Evolutionary conservation across 2,113 vertebrate genomes (phyloP).

Genomic region (Prionailurus bengalensis): DNA sequence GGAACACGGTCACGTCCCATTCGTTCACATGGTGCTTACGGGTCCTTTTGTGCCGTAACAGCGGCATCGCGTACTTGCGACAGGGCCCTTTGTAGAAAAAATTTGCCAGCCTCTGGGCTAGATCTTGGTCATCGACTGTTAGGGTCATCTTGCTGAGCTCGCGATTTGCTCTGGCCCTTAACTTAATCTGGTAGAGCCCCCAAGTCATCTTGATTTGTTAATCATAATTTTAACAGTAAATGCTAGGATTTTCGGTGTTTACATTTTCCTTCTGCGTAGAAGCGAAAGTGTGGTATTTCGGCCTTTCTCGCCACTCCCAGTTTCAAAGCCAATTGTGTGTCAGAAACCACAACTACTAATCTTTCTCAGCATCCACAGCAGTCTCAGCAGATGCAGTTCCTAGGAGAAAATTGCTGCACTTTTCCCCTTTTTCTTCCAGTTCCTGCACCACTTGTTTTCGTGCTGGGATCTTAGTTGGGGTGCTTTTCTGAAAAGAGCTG

Average conservation of each 20-base stretch:
- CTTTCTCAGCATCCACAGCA: neutral
- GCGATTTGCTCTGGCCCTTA: neutral
- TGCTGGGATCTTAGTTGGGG: neutral
- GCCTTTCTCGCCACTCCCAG: neutral
- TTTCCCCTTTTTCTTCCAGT: neutral
- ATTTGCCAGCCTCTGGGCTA: neutral
- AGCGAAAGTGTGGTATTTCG: neutral
- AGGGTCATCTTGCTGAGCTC: neutral
- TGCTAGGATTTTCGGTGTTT: neutral
- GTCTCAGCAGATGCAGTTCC: neutral
- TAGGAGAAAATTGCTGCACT: neutral
- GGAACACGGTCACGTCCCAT: neutral
- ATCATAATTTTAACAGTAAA: neutral
- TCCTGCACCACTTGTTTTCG: neutral
- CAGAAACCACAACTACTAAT: neutral
- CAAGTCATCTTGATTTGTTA: neutral
- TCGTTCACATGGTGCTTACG: neutral
- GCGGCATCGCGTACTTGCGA: neutral
- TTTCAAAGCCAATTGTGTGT: neutral
- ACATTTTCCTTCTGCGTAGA: neutral
- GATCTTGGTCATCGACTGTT: neutral
- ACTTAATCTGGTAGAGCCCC: neutral
- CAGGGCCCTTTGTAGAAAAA: neutral
- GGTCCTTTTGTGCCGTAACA: neutral
- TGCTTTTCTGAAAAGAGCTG: constrained; percentile 36